These are phyloP conservation scores for Crotalus horridus DNA, from an alignment of 2,113 vertebrate species.

Conservation along the genomic window DNA sequence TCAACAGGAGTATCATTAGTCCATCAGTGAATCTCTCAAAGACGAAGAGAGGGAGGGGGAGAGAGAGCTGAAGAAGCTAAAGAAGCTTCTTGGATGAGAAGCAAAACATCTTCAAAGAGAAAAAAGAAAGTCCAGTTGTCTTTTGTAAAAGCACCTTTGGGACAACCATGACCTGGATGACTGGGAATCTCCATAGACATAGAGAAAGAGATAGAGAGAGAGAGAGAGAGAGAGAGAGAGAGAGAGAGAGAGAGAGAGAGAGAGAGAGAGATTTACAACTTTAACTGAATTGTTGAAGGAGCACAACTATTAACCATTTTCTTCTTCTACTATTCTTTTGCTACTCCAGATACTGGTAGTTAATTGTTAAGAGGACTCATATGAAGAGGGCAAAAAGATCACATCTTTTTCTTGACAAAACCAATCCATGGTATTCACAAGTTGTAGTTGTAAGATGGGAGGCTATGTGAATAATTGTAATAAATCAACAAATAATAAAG, in stretches of 20 bases:
- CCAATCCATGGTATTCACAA: not conserved
- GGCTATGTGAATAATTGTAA: not conserved
- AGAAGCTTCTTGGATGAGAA: too few relatives aligned
- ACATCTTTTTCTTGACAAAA: not conserved
- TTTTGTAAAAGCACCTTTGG: too few relatives aligned
- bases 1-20: not conserved
- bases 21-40: not conserved
- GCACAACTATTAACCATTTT: not conserved
- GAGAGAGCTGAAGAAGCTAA: too few relatives aligned
- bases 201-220: too few relatives aligned
- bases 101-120: too few relatives aligned
- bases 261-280: not conserved
- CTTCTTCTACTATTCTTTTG: not conserved
- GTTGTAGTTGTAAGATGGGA: not conserved
- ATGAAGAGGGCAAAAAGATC: not conserved
- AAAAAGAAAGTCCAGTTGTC: too few relatives aligned
- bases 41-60: not conserved
- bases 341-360: too few relatives aligned
- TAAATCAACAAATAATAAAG: not conserved
- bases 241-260: too few relatives aligned
- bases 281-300: not conserved
- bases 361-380: not conserved
- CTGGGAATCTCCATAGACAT: too few relatives aligned
- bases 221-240: too few relatives aligned
- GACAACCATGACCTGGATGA: too few relatives aligned